phyloP scores from a whole-genome alignment of 1,140 invertebrate genomes.

The Thaumetopoea pityocampa region DNA sequence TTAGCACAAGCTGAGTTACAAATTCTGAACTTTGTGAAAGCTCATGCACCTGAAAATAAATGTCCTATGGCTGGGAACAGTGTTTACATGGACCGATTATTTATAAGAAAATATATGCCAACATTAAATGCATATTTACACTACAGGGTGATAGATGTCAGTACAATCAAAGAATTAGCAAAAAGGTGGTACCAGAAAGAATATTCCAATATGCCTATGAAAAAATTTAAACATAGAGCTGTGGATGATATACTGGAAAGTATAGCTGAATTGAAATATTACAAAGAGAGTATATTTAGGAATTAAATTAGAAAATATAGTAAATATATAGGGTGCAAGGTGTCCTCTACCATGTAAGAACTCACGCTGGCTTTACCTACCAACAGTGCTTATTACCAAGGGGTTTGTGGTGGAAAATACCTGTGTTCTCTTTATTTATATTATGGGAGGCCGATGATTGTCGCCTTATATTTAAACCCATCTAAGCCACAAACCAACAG shows the following conservation, averaged over 20 bases:
- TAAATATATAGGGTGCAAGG: too few relatives aligned
- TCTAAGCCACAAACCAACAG: too few relatives aligned
- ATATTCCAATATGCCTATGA: slow-evolving; percentile 78
- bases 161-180: slow-evolving; percentile 90
- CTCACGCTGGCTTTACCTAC: too few relatives aligned
- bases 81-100: slow-evolving; percentile 89
- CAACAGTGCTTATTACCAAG: too few relatives aligned
- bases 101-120: slow-evolving; percentile 87
- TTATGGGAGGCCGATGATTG: too few relatives aligned
- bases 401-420: too few relatives aligned
- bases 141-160: slow-evolving; percentile 96
- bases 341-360: too few relatives aligned
- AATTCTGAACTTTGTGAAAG: slow-evolving; percentile 84
- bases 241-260: slow-evolving; percentile 91
- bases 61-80: slow-evolving; percentile 93
- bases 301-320: slow-evolving; percentile 5
- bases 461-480: too few relatives aligned
- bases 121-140: slow-evolving; percentile 87
- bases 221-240: slow-evolving; percentile 83
- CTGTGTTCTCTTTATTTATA: too few relatives aligned
- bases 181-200: slow-evolving; percentile 84
- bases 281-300: slow-evolving; percentile 69
- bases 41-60: slow-evolving; percentile 79
- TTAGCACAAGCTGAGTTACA: slow-evolving; percentile 81
- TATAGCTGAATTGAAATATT: slow-evolving; percentile 89